A percentile compares a stretch with the other conserved stretches of the same genome.
Conservation (phyloP, 2,797 vertebrate genomes). For the Sebastes dallii region DNA sequence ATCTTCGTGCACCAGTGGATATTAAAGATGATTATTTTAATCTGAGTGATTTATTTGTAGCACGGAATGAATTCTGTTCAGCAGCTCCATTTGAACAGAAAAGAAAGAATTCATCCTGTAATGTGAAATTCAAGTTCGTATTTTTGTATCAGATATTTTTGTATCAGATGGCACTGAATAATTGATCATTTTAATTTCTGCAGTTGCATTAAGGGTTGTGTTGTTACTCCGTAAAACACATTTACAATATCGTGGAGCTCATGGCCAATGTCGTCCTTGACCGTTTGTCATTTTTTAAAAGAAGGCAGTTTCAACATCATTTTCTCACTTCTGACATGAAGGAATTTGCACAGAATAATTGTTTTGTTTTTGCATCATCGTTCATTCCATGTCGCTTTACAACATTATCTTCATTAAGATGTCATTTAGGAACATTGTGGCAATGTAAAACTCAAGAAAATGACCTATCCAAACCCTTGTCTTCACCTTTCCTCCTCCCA, state of each 20-base stretch:
- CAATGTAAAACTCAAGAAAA: not conserved
- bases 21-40: conserved; percentile 69
- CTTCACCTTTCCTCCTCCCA: not conserved
- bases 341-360: too few relatives aligned
- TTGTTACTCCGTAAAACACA: not conserved
- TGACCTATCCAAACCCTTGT: not conserved
- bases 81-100: not conserved
- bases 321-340: not conserved
- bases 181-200: not conserved
- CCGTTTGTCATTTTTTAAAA: not conserved
- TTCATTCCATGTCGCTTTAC: not conserved
- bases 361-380: too few relatives aligned
- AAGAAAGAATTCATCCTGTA: not conserved
- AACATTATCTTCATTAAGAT: not conserved
- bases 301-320: not conserved
- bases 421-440: not conserved
- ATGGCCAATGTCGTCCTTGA: not conserved
- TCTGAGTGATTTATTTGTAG: conserved; percentile 56
- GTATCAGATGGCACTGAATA: not conserved
- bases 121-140: not conserved
- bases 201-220: not conserved
- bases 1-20: conserved; percentile 54
- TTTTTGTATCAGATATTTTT: not conserved
- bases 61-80: conserved; percentile 21
- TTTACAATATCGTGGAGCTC: not conserved